phyloP scores from a whole-genome alignment of 2,113 vertebrate genomes.

The Pelobates fuscus region DNA sequence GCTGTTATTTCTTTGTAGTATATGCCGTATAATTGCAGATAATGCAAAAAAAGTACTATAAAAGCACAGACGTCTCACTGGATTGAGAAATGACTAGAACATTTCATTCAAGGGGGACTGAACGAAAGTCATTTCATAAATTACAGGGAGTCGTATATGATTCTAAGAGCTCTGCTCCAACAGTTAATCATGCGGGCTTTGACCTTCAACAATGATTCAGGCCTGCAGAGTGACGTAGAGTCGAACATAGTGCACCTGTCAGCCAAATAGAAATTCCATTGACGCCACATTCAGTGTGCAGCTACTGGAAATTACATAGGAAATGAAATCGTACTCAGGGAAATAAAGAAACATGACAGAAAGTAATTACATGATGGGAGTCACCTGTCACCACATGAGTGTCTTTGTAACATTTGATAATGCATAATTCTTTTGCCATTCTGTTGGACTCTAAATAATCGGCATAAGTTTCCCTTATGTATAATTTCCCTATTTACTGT shows the following conservation, averaged over 20 bases:
- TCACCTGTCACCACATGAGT: no score
- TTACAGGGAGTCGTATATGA: not conserved
- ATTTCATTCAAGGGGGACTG: not conserved
- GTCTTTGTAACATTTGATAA: no score
- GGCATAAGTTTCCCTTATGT: no score
- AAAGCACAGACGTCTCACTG: no score
- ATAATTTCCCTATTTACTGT: no score
- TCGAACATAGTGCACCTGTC: conserved; percentile 12
- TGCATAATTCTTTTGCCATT: no score
- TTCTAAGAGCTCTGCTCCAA: conserved; percentile 5
- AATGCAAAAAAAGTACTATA: no score
- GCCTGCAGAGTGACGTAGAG: conserved; percentile 9
- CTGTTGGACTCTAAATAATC: no score
- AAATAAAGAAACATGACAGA: no score
- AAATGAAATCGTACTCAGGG: not conserved
- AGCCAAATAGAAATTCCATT: not conserved
- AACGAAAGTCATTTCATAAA: not conserved
- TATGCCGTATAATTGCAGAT: no score
- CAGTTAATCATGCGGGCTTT: conserved; percentile 24
- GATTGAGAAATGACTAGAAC: not conserved
- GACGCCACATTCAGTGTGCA: conserved; percentile 9
- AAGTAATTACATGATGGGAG: no score
- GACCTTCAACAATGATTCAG: conserved; percentile 22
- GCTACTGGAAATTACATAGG: not conserved
- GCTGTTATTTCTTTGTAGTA: no score